A percentile compares a stretch with the other conserved stretches of the same genome.
These are phyloP conservation scores for Cottus gobio DNA, from an alignment of 2,113 vertebrate species.

Conservation along the genomic window DNA sequence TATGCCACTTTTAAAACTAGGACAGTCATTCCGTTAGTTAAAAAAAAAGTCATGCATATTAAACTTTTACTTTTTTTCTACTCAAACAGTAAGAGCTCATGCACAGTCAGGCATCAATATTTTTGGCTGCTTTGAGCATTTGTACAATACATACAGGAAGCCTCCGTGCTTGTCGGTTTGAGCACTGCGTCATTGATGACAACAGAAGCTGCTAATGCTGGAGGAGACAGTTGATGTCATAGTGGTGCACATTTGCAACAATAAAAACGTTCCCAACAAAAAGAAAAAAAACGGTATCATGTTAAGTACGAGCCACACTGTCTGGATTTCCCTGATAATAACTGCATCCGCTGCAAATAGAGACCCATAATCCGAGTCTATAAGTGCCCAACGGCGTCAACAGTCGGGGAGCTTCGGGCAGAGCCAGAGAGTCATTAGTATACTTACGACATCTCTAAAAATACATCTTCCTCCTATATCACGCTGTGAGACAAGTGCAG, in stretches of 20 bases:
- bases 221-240: constrained; percentile 13
- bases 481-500: constrained; percentile 28
- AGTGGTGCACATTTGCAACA: constrained; percentile 30
- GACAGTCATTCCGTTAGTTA: constrained; percentile 45
- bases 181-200: background rate
- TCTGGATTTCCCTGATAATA: constrained; percentile 52
- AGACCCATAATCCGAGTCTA: constrained; percentile 36
- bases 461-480: constrained; percentile 34
- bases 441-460: constrained; percentile 51
- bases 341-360: constrained; percentile 43
- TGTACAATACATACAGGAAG: constrained; percentile 6
- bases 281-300: background rate
- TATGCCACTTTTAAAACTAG: constrained; percentile 53
- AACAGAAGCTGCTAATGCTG: constrained; percentile 15
- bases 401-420: constrained; percentile 38
- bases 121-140: constrained; percentile 28
- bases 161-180: constrained; percentile 16
- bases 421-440: constrained; percentile 58
- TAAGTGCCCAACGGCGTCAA: constrained; percentile 47
- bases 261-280: constrained; percentile 37
- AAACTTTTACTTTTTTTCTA: constrained; percentile 13
- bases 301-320: constrained; percentile 44
- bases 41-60: constrained; percentile 10
- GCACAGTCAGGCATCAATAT: constrained; percentile 20
- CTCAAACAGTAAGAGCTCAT: constrained; percentile 8